Conservation (phyloP, 2,888 invertebrate species). For the Baccha elongata region DNA sequence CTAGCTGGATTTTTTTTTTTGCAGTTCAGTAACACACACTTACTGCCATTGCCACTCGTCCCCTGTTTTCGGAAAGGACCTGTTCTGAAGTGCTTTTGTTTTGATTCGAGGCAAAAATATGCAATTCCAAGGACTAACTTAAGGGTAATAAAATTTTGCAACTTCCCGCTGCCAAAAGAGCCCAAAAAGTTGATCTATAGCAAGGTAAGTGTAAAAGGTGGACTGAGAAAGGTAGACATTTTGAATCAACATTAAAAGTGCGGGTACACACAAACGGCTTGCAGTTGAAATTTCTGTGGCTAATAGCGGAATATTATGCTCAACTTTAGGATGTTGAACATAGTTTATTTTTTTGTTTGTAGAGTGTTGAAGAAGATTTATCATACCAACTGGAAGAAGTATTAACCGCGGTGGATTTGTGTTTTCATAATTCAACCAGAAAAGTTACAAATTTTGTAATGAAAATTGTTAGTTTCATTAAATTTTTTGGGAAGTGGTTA, state of each 20-base stretch:
- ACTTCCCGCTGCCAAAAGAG: conserved; percentile 57
- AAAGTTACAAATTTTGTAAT: conserved; percentile 52
- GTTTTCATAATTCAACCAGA: conserved; percentile 49
- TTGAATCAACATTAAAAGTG: conserved; percentile 56
- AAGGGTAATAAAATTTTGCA: conserved; percentile 67
- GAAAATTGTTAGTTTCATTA: conserved; percentile 53
- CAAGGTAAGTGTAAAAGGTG: conserved; percentile 50
- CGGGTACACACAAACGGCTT: conserved; percentile 61
- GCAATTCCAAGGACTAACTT: conserved; percentile 70
- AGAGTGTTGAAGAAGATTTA: conserved; percentile 74
- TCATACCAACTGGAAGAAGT: conserved; percentile 31
- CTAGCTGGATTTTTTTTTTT: conserved; percentile 49
- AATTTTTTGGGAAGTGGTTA: conserved; percentile 3
- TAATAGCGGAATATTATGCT: conserved; percentile 65
- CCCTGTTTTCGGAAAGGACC: not conserved
- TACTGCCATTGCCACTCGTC: conserved; percentile 20
- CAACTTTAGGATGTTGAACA: conserved; percentile 50
- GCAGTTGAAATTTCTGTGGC: conserved; percentile 44
- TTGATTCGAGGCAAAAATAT: conserved; percentile 67
- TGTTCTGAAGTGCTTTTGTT: conserved; percentile 58
- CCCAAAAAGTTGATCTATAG: conserved; percentile 47
- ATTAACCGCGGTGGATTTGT: conserved; percentile 25
- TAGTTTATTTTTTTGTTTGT: conserved; percentile 38
- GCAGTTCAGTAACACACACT: conserved; percentile 7
- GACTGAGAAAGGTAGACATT: not conserved